Conservation (phyloP, 2,888 invertebrate species). For the Callyntrura sp. region DNA sequence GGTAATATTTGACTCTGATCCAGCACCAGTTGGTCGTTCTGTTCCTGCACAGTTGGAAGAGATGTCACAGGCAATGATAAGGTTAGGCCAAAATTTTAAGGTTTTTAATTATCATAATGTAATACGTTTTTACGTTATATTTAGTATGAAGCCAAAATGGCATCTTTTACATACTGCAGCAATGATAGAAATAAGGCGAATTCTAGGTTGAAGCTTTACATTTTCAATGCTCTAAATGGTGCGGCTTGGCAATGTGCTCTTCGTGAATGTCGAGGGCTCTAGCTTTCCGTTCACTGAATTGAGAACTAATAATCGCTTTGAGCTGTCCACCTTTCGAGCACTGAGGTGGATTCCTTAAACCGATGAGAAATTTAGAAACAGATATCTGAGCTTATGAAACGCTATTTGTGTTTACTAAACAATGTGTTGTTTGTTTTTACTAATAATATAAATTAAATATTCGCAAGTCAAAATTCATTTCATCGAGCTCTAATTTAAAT, state of each 20-base stretch:
- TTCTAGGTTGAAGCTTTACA: constrained; percentile 74
- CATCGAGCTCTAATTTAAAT: no score
- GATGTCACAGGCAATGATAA: constrained; percentile 99
- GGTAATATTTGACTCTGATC: constrained; percentile 99
- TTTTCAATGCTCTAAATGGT: not conserved
- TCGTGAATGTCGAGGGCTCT: constrained; percentile 49
- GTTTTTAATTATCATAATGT: no score
- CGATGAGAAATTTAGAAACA: constrained; percentile 77
- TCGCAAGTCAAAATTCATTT: no score
- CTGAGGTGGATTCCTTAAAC: not conserved
- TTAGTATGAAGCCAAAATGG: no score
- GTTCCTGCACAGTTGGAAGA: constrained; percentile 96
- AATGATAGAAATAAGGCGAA: constrained; percentile 83
- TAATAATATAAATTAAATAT: no score
- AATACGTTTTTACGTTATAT: no score
- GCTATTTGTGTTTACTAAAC: no score
- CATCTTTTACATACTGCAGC: constrained; percentile 31
- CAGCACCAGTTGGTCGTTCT: constrained; percentile 95
- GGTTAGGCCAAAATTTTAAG: no score
- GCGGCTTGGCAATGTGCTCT: constrained; percentile 39
- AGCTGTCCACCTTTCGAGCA: no score
- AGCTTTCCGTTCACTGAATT: constrained; percentile 64
- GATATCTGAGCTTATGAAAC: constrained; percentile 75
- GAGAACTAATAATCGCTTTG: constrained; percentile 37
- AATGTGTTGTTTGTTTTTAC: not conserved